Evolutionary conservation across 2,888 invertebrate species (phyloP).

Genomic region (Argyra leucocephala): DNA sequence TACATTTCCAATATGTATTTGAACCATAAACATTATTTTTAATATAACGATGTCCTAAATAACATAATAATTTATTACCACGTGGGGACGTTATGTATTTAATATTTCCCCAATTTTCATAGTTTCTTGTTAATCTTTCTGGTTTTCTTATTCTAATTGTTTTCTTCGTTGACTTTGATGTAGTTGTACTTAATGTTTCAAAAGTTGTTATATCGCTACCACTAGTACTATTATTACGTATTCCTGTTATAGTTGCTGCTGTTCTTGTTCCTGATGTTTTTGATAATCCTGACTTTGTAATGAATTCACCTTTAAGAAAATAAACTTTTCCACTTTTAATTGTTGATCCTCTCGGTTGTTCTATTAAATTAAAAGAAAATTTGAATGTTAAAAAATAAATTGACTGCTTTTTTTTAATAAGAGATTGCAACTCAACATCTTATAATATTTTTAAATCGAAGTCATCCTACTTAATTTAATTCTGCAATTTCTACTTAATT

Average conservation of each 20-base stretch:
- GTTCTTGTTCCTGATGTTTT: too few species aligned
- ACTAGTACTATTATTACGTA: background rate
- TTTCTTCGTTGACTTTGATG: background rate
- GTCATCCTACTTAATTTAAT: too few species aligned
- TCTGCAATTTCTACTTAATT: too few species aligned
- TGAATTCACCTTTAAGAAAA: background rate
- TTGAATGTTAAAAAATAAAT: too few species aligned
- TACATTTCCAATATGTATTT: slow-evolving; percentile 43
- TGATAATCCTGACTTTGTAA: too few species aligned
- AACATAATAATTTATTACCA: slow-evolving; percentile 38
- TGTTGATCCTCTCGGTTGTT: background rate
- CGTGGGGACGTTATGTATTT: slow-evolving; percentile 36
- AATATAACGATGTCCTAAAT: slow-evolving; percentile 40
- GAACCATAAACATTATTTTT: slow-evolving; percentile 41
- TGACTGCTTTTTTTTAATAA: too few species aligned
- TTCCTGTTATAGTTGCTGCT: background rate
- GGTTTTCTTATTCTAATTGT: background rate
- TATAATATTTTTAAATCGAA: too few species aligned
- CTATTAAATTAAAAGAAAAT: too few species aligned
- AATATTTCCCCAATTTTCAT: slow-evolving; percentile 35
- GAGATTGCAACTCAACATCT: too few species aligned
- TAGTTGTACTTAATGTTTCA: background rate
- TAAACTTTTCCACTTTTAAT: background rate
- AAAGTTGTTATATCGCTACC: background rate
- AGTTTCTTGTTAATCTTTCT: slow-evolving; percentile 25